phyloP scores from a whole-genome alignment of 1,140 invertebrate genomes.

The Temnothorax nylanderi region DNA sequence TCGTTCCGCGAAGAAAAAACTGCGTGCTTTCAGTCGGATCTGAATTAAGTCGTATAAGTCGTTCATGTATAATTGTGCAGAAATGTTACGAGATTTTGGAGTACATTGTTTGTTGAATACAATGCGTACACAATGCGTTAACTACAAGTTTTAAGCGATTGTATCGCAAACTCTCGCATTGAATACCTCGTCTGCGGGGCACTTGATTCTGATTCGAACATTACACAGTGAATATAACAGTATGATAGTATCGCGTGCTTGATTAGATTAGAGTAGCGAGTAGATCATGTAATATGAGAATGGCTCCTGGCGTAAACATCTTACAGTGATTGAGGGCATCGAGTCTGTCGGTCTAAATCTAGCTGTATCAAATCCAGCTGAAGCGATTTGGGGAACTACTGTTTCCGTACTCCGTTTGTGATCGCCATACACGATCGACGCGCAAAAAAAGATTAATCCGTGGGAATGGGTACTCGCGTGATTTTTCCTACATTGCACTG shows the following conservation, averaged over 20 bases:
- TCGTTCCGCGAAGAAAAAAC: constrained; percentile 6
- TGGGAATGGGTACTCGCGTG: neutral
- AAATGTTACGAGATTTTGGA: neutral
- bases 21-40: neutral
- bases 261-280: constrained; percentile 8
- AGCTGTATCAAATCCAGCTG: neutral
- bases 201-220: constrained; percentile 1
- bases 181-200: neutral
- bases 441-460: neutral
- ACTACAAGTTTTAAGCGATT: neutral
- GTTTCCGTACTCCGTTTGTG: neutral
- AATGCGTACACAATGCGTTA: neutral
- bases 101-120: neutral
- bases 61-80: neutral
- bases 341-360: neutral
- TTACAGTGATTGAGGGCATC: neutral
- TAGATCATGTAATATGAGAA: constrained; percentile 33
- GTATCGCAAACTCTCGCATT: constrained; percentile 4
- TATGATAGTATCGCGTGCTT: neutral
- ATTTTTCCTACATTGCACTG: neutral
- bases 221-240: neutral
- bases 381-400: neutral
- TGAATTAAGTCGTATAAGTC: neutral
- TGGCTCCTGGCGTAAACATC: neutral
- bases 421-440: neutral